Conservation (phyloP, 2,797 vertebrate genomes). For the Linurgus olivaceus region DNA sequence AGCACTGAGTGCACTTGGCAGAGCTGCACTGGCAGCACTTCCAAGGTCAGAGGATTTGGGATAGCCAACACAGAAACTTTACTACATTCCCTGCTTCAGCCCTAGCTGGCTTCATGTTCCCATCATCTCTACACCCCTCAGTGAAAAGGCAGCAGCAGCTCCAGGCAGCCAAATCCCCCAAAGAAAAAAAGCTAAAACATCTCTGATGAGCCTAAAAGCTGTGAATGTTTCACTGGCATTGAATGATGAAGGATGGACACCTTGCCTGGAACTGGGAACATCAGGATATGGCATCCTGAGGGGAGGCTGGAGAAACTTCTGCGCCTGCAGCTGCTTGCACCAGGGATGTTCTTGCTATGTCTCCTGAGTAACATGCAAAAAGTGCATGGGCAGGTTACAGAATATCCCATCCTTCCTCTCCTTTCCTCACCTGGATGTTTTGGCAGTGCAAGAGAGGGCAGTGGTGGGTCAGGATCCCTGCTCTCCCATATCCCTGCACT, state of each 20-base stretch:
- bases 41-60: background rate
- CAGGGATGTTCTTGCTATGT: rapidly evolving
- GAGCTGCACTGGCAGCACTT: background rate
- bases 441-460: background rate
- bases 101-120: background rate
- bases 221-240: background rate
- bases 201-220: background rate
- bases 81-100: background rate
- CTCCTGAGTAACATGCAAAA: background rate
- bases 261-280: background rate
- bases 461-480: rapidly evolving
- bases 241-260: background rate
- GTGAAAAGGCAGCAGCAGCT: background rate
- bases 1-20: background rate
- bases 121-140: background rate
- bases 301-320: background rate
- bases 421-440: background rate
- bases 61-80: background rate
- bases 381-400: background rate
- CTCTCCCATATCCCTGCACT: background rate
- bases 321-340: rapidly evolving
- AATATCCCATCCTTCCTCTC: background rate
- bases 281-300: background rate
- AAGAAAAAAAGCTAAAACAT: background rate
- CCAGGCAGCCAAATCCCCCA: background rate